A percentile compares a stretch with the other conserved stretches of the same genome.
Evolutionary conservation across 2,113 vertebrate species (phyloP).

Genomic region (Corvus cornix): DNA sequence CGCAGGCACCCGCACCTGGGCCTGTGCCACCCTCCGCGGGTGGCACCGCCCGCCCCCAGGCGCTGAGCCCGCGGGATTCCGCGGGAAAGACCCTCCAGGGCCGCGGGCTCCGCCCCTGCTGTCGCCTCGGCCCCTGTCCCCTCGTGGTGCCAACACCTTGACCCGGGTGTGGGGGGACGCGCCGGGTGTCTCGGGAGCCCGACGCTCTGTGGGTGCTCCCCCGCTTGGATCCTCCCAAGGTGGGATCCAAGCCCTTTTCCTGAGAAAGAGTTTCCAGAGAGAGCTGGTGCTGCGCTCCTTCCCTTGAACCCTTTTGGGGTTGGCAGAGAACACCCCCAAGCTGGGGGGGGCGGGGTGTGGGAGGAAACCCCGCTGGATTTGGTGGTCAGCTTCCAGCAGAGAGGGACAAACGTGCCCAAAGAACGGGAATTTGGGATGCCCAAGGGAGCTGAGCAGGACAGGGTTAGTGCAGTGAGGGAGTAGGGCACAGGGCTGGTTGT

Average conservation of each 20-base stretch:
- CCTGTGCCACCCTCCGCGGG: accelerated
- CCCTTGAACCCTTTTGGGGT: background rate
- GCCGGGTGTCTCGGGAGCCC: background rate
- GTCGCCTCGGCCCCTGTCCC: too few relatives aligned
- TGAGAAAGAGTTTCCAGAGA: background rate
- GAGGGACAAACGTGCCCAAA: background rate
- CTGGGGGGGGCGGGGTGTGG: too few relatives aligned
- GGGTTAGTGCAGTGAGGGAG: background rate
- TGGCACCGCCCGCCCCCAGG: background rate
- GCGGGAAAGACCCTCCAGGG: accelerated
- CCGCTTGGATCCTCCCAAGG: background rate
- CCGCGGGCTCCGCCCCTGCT: background rate
- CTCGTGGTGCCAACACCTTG: accelerated
- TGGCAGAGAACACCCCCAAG: background rate
- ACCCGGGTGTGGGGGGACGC: background rate
- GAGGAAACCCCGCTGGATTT: background rate
- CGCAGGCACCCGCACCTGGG: background rate
- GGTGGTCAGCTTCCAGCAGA: too few relatives aligned
- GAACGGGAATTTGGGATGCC: background rate
- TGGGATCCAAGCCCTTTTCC: background rate
- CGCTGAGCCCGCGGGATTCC: accelerated
- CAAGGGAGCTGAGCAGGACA: accelerated
- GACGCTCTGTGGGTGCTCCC: background rate
- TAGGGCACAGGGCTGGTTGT: background rate
- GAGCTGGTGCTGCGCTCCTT: too few relatives aligned